Percentiles rank a stretch among this genome's conserved stretches.
These are phyloP conservation scores for Montipora foliosa DNA, from an alignment of 64 coral and sea anemone genomes.

Conservation along the genomic window DNA sequence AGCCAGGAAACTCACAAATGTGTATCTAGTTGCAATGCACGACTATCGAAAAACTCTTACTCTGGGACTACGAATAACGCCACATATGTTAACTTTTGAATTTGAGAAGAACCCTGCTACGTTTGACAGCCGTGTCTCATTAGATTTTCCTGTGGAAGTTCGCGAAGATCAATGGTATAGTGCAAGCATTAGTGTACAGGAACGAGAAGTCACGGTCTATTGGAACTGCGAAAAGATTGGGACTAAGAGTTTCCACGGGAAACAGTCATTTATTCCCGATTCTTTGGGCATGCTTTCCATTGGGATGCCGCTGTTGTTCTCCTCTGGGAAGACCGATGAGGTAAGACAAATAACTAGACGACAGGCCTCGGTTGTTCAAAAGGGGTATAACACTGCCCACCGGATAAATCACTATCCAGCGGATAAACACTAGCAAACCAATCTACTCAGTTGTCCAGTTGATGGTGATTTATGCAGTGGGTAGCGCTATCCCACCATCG, in stretches of 20 bases:
- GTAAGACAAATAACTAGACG: background rate
- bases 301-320: constrained; percentile 49
- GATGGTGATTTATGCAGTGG: too few relatives aligned
- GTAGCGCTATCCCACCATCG: too few relatives aligned
- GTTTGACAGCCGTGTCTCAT: background rate
- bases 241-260: constrained; percentile 24
- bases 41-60: constrained; percentile 46
- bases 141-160: constrained; percentile 71
- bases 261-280: constrained; percentile 68
- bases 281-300: constrained; percentile 51
- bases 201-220: constrained; percentile 60
- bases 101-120: constrained; percentile 54
- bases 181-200: constrained; percentile 60
- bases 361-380: too few relatives aligned
- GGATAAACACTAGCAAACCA: too few relatives aligned
- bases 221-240: constrained; percentile 85
- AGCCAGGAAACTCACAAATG: constrained; percentile 47
- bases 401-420: too few relatives aligned
- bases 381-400: too few relatives aligned
- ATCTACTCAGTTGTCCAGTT: too few relatives aligned
- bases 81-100: constrained; percentile 68
- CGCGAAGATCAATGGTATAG: constrained; percentile 58
- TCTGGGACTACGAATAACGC: constrained; percentile 67
- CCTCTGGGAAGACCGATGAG: background rate
- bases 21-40: constrained; percentile 75